phyloP scores from a whole-genome alignment of 2,888 invertebrate species.

The Siphlonurus alternatus region DNA sequence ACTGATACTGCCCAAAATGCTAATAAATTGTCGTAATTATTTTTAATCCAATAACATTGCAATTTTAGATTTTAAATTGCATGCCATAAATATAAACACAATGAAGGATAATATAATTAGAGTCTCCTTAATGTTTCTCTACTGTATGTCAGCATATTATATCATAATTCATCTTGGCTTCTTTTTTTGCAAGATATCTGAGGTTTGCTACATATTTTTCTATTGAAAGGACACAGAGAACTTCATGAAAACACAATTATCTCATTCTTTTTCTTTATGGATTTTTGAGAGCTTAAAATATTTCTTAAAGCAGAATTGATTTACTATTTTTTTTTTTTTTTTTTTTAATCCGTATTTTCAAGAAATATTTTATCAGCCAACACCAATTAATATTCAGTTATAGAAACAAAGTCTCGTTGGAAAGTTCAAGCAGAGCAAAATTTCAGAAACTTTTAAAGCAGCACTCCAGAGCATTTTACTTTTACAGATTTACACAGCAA shows the following conservation, averaged over 20 bases:
- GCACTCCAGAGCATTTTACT: not conserved
- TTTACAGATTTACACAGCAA: not conserved
- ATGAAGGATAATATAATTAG: not conserved
- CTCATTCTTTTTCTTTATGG: not conserved
- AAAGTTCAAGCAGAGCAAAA: not conserved
- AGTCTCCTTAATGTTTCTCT: not conserved
- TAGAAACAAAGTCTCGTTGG: not conserved
- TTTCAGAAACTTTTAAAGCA: not conserved
- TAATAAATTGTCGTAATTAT: too few relatives aligned
- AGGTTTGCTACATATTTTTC: not conserved
- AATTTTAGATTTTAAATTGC: too few relatives aligned
- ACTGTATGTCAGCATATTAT: not conserved
- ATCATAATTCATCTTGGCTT: not conserved
- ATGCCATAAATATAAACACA: too few relatives aligned
- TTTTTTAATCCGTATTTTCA: not conserved
- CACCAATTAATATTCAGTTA: not conserved
- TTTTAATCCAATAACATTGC: too few relatives aligned
- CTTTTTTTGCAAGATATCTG: not conserved
- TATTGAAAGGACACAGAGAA: not conserved
- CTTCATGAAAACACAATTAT: conserved; percentile 1
- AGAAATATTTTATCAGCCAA: not conserved
- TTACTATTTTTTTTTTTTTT: too few relatives aligned
- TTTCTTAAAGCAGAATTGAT: not conserved
- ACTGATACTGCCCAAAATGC: too few relatives aligned
- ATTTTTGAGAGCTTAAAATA: not conserved